Base-by-base conservation (phyloP, 1,140 invertebrate genomes). In the Teleopsis dalmanni region DNA sequence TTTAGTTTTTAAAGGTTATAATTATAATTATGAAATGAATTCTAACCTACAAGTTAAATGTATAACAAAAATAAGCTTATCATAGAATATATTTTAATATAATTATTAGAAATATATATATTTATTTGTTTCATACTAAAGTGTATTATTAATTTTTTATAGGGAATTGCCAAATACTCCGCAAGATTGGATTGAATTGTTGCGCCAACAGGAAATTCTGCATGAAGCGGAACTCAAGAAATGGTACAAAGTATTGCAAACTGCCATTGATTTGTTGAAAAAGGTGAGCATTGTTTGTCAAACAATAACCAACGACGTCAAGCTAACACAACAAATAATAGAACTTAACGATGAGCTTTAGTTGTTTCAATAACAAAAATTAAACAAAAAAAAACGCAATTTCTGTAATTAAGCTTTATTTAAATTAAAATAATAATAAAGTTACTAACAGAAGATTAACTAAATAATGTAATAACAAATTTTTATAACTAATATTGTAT, bases 161-260 rank as follows among this genome's bases (percentile, higher is more conserved):
- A 74, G 74, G 53, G 64, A 75, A 57, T 59, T 79, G 11, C 83
- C 85, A 31, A 78, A 80, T 58, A 79, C 78, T 50, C 80, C 84
- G 62, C 82, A 88, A 58, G 85, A 88, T 62, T 89, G 85, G 85
- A 73, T 85, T 33, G 74, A 79, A 53, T 68, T 90, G 36, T 65
- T 90, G 36, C 82, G 84, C 55, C 79, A 87, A 49, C 87, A 90
- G 73, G 84, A 88, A 70, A 74, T 77, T 23, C 72, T 88, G 33
- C 85, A 89, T 71, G 78, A 83, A 36, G 71, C 80, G 41, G 87
- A 89, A 70, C 74, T 88, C 56, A 77, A 81, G 47, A 83, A 84
- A 60, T 90, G 87, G 87, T 80, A 84, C 61, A 78, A 81, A 55
- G 78, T 87, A 52, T 72, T 89, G 35, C 79, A 80, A 57, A 79